Evolutionary conservation across 2,888 invertebrate species (phyloP).

Genomic region (Tinea semifulvella): DNA sequence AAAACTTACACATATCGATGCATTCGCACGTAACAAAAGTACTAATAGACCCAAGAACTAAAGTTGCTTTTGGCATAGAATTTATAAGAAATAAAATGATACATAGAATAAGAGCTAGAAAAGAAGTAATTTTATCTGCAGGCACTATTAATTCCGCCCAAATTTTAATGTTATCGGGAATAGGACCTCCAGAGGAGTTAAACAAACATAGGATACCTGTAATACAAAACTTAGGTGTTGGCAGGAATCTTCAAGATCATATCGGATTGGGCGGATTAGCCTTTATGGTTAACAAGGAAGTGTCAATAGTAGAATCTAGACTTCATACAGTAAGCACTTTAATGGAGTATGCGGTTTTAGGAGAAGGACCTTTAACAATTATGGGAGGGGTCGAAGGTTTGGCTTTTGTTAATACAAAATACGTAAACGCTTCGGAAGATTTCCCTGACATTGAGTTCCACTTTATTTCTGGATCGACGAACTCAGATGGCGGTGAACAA

Average conservation of each 20-base stretch:
- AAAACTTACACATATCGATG: constrained; percentile 88
- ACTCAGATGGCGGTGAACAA: constrained; percentile 86
- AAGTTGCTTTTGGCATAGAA: constrained; percentile 84
- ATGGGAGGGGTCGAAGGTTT: constrained; percentile 89
- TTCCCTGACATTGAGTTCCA: constrained; percentile 92
- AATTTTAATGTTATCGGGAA: constrained; percentile 90
- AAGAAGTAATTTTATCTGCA: constrained; percentile 89
- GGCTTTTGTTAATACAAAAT: constrained; percentile 91
- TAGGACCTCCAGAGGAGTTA: constrained; percentile 79
- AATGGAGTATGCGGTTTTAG: constrained; percentile 84
- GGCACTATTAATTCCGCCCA: constrained; percentile 96
- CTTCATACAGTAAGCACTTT: constrained; percentile 82
- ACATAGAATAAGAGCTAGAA: constrained; percentile 77
- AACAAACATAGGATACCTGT: constrained; percentile 79
- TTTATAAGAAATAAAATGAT: constrained; percentile 78
- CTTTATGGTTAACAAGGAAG: constrained; percentile 79
- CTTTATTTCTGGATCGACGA: constrained; percentile 87
- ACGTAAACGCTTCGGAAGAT: constrained; percentile 79
- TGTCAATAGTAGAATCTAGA: constrained; percentile 82
- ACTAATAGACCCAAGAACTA: constrained; percentile 76
- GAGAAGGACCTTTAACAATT: constrained; percentile 85
- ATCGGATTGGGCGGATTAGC: constrained; percentile 86
- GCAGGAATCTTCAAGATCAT: constrained; percentile 89
- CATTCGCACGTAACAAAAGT: constrained; percentile 81
- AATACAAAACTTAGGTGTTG: constrained; percentile 83